Evolutionary conservation across 1,140 invertebrate genomes (phyloP).

Genomic region (Drosophila repletoides): DNA sequence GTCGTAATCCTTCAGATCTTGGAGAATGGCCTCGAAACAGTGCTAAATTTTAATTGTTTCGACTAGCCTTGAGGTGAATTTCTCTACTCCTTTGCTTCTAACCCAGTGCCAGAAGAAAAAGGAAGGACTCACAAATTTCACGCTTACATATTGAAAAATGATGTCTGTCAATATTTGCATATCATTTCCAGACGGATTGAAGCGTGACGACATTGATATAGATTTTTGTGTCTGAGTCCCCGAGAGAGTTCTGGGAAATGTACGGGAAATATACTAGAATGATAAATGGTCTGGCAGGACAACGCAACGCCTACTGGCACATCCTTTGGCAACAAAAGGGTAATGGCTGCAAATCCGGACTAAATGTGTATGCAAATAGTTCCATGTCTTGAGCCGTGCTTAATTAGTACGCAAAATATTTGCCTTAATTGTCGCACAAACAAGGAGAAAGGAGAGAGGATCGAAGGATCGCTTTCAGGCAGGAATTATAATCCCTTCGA

Average conservation of each 20-base stretch:
- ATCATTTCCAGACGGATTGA: constrained; percentile 42
- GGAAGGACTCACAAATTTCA: constrained; percentile 42
- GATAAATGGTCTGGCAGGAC: constrained; percentile 6
- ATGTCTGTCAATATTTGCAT: constrained; percentile 81
- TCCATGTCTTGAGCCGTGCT: constrained; percentile 31
- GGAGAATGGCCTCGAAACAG: not conserved
- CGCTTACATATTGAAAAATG: constrained; percentile 74
- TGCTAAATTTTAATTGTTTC: not conserved
- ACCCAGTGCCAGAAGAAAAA: constrained; percentile 34
- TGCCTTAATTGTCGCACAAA: constrained; percentile 72
- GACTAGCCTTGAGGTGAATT: constrained; percentile 27
- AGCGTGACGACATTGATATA: constrained; percentile 51
- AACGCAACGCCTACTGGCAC: constrained; percentile 58
- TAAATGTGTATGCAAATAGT: constrained; percentile 62
- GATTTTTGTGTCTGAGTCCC: not conserved
- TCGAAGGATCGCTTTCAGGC: not conserved
- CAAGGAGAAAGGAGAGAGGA: constrained; percentile 2
- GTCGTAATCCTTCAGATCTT: not conserved
- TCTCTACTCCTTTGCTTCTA: constrained; percentile 51
- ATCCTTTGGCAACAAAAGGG: constrained; percentile 72
- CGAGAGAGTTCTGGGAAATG: constrained; percentile 27
- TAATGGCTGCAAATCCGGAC: constrained; percentile 74
- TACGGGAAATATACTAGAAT: too few relatives aligned
- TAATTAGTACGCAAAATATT: constrained; percentile 82
- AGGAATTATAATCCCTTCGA: constrained; percentile 72